These are phyloP conservation scores for Torymus aiolomorphi DNA, from an alignment of 2,888 invertebrate genomes.

Conservation along the genomic window DNA sequence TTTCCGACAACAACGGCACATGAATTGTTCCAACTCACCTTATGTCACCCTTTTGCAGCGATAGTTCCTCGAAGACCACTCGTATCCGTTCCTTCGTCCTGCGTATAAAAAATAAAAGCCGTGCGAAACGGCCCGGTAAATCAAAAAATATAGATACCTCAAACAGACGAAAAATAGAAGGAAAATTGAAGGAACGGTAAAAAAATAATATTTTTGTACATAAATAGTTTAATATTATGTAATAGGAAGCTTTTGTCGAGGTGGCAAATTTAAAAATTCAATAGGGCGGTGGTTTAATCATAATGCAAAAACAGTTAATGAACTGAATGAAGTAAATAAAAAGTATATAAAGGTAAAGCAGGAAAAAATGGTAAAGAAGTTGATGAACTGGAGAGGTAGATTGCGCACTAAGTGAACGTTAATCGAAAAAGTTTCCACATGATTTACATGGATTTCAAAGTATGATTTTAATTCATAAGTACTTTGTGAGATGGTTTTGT, in stretches of 20 bases:
- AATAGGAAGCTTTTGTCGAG: too few species aligned
- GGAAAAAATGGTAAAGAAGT: constrained; percentile 4
- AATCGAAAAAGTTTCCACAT: constrained; percentile 49
- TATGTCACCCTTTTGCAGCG: constrained; percentile 85
- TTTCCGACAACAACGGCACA: background rate
- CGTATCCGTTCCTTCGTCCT: constrained; percentile 87
- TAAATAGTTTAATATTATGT: background rate
- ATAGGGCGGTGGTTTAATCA: too few species aligned
- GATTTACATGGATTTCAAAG: constrained; percentile 50
- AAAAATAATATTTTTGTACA: too few species aligned
- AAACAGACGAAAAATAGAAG: background rate
- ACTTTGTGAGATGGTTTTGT: constrained; percentile 4
- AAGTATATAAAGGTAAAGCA: background rate
- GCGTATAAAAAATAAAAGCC: constrained; percentile 61
- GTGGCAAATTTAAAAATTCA: too few species aligned
- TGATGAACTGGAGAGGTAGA: constrained; percentile 1
- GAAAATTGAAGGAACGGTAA: background rate
- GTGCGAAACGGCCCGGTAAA: constrained; percentile 10
- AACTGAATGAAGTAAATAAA: too few species aligned
- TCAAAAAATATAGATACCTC: background rate
- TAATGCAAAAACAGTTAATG: too few species aligned
- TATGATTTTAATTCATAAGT: constrained; percentile 35
- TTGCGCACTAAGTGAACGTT: constrained; percentile 35
- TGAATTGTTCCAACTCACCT: constrained; percentile 78
- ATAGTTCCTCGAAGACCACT: constrained; percentile 88